Evolutionary conservation across 2,797 vertebrate species (phyloP).

Genomic region (Ispidina lecontei): DNA sequence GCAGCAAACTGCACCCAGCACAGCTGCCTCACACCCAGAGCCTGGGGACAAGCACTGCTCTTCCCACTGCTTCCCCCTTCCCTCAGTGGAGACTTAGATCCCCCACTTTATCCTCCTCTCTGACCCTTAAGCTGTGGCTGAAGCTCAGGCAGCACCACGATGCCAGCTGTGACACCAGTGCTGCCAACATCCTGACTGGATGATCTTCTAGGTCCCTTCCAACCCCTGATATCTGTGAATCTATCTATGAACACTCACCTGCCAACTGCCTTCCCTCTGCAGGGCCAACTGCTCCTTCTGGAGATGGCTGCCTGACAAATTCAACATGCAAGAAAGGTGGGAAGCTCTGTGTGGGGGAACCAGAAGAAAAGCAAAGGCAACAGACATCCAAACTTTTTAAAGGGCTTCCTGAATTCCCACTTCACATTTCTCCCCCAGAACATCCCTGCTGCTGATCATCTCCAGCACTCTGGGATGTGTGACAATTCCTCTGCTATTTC

Average conservation of each 20-base stretch:
- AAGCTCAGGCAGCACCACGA: background rate
- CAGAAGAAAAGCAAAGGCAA: background rate
- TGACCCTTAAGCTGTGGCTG: background rate
- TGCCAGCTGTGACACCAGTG: background rate
- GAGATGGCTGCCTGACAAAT: accelerated
- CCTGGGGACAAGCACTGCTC: background rate
- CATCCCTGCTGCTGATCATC: background rate
- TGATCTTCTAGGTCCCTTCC: too few relatives aligned
- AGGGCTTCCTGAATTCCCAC: background rate
- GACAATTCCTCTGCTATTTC: conserved; percentile 24
- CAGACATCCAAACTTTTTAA: background rate
- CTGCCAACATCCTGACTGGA: background rate
- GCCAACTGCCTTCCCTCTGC: background rate
- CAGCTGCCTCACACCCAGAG: background rate
- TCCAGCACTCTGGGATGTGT: background rate
- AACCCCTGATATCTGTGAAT: too few relatives aligned
- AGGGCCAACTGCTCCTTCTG: background rate
- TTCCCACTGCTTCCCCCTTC: background rate
- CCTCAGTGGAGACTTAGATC: background rate
- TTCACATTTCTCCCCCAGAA: background rate
- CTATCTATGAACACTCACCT: background rate
- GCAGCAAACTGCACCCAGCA: background rate
- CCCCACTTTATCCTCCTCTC: background rate
- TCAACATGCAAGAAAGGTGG: background rate
- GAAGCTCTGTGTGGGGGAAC: background rate